Conservation (phyloP, 2,797 vertebrate genomes). For the Cynodonichthys magdalenae region DNA sequence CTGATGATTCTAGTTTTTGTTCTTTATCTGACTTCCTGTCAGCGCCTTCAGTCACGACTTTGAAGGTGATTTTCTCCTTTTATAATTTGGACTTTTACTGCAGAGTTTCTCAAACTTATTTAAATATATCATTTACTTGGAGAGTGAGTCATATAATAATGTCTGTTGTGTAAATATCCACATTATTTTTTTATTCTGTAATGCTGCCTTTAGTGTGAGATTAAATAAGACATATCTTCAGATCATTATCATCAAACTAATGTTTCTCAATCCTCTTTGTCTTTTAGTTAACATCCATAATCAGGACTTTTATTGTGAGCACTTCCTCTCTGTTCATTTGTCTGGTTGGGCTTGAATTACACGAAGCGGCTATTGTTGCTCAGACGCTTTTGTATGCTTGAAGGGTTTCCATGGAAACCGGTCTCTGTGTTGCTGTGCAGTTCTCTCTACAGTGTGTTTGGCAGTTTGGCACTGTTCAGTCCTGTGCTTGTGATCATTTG, state of each 20-base stretch:
- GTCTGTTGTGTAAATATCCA: not conserved
- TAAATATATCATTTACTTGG: too few relatives aligned
- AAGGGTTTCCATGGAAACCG: conserved; percentile 22
- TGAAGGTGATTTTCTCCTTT: too few relatives aligned
- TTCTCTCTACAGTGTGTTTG: conserved; percentile 5
- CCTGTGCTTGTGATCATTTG: conserved; percentile 5
- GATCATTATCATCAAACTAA: not conserved
- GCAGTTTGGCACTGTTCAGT: conserved; percentile 5
- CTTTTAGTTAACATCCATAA: not conserved
- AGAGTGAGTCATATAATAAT: too few relatives aligned
- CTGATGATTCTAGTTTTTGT: too few relatives aligned
- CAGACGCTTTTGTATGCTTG: conserved; percentile 6
- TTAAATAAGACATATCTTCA: not conserved
- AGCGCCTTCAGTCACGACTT: too few relatives aligned
- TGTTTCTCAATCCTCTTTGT: too few relatives aligned
- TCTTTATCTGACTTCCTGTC: too few relatives aligned
- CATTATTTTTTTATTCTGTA: too few relatives aligned
- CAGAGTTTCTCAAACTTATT: too few relatives aligned
- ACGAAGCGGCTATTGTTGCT: not conserved
- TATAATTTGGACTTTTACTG: too few relatives aligned
- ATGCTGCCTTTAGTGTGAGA: not conserved
- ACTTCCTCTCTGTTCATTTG: not conserved
- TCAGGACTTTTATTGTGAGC: not conserved
- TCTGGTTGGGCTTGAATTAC: not conserved
- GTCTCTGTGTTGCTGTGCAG: conserved; percentile 8